These are phyloP conservation scores for Girardia tigrina DNA, from an alignment of 2,888 invertebrate genomes.

Conservation along the genomic window DNA sequence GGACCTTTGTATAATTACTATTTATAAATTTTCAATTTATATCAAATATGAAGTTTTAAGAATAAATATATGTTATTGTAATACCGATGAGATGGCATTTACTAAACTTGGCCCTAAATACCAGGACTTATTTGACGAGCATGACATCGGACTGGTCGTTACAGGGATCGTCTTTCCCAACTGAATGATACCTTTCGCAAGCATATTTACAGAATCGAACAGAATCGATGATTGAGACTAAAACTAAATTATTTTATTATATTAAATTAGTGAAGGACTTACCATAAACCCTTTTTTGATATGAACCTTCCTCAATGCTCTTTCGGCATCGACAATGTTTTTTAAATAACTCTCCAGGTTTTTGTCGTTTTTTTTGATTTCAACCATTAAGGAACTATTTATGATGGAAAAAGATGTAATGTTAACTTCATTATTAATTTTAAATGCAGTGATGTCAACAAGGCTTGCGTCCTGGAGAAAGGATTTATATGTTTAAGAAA, in stretches of 20 bases:
- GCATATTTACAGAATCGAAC: background rate
- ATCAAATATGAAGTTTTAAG: too few species aligned
- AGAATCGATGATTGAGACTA: background rate
- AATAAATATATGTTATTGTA: too few species aligned
- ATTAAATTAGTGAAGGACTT: background rate
- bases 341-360: background rate
- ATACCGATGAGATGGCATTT: background rate
- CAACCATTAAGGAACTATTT: background rate
- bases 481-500: background rate
- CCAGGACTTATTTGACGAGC: background rate
- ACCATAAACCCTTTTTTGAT: background rate
- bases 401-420: background rate
- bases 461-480: background rate
- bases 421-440: conserved; percentile 2
- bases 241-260: background rate
- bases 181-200: background rate
- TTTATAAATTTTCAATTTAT: too few species aligned
- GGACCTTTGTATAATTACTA: too few species aligned
- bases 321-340: background rate
- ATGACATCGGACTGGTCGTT: background rate
- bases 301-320: background rate
- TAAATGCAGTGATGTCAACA: background rate
- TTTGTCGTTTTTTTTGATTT: background rate
- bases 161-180: background rate
- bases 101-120: background rate